Conservation (phyloP, 2,113 vertebrate genomes). For the Pyrgilauda ruficollis region DNA sequence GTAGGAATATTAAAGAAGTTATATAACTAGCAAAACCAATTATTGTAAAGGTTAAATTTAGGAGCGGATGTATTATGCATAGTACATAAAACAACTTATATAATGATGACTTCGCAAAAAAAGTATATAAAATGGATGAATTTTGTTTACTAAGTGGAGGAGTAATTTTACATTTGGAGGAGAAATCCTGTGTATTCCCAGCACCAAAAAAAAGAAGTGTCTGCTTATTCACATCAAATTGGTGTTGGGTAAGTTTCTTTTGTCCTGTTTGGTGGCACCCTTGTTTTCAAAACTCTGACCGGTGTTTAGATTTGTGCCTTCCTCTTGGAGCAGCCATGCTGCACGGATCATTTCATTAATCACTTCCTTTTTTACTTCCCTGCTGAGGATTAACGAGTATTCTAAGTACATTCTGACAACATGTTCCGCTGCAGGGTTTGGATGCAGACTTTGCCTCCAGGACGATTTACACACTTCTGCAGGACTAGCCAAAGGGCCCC, state of each 20-base stretch:
- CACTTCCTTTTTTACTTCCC: not conserved
- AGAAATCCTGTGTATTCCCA: not conserved
- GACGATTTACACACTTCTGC: fast-evolving
- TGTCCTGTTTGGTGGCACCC: not conserved
- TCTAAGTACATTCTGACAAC: fast-evolving
- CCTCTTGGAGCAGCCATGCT: fast-evolving
- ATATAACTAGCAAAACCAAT: not conserved
- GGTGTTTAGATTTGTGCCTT: fast-evolving
- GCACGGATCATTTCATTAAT: not conserved
- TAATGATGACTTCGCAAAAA: not conserved
- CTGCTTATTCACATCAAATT: not conserved
- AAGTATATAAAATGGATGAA: not conserved
- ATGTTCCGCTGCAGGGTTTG: fast-evolving
- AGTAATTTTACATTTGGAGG: not conserved
- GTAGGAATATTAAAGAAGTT: not conserved
- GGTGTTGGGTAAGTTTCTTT: not conserved
- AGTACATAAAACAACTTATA: not conserved
- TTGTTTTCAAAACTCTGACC: not conserved
- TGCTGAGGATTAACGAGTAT: fast-evolving
- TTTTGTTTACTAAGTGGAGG: not conserved
- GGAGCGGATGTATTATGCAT: fast-evolving
- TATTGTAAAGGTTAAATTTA: not conserved
- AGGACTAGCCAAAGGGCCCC: no score
- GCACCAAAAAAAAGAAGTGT: fast-evolving
- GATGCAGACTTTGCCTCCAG: fast-evolving